These are phyloP conservation scores for Pristis pectinata DNA, from an alignment of 2,797 vertebrate species.

Conservation along the genomic window DNA sequence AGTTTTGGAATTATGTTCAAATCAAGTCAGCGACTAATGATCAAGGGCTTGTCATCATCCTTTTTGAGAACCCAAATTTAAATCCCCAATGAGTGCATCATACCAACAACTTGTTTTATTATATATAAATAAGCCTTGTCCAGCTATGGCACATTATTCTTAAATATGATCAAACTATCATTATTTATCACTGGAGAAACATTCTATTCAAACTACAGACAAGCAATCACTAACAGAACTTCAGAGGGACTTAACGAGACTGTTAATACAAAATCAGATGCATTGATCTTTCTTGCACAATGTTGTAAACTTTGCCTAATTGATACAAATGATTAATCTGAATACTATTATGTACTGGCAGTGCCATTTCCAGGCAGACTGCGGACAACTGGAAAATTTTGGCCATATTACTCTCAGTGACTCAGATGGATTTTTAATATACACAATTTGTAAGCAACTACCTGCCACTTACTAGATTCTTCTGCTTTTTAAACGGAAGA, in stretches of 20 bases:
- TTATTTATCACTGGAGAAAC: neutral
- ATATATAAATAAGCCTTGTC: neutral
- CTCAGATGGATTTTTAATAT: too few relatives aligned
- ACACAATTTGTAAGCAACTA: too few relatives aligned
- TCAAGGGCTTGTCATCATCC: neutral
- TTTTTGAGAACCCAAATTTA: neutral
- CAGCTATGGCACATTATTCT: neutral
- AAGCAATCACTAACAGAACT: neutral
- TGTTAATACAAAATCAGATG: neutral
- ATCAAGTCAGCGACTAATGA: neutral
- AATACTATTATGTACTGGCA: neutral
- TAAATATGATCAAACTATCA: neutral
- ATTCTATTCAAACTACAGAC: neutral
- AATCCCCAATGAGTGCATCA: neutral
- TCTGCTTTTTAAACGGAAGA: too few relatives aligned
- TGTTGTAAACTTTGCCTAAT: neutral
- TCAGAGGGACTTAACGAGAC: neutral
- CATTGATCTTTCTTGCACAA: neutral
- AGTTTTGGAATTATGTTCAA: neutral
- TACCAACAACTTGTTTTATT: too few relatives aligned
- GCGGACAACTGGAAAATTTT: too few relatives aligned
- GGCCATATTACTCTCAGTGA: too few relatives aligned
- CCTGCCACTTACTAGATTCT: too few relatives aligned
- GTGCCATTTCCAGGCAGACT: neutral
- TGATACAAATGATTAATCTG: neutral